Conservation (phyloP, 2,113 vertebrate genomes). For the Amblyopsis rosae region DNA sequence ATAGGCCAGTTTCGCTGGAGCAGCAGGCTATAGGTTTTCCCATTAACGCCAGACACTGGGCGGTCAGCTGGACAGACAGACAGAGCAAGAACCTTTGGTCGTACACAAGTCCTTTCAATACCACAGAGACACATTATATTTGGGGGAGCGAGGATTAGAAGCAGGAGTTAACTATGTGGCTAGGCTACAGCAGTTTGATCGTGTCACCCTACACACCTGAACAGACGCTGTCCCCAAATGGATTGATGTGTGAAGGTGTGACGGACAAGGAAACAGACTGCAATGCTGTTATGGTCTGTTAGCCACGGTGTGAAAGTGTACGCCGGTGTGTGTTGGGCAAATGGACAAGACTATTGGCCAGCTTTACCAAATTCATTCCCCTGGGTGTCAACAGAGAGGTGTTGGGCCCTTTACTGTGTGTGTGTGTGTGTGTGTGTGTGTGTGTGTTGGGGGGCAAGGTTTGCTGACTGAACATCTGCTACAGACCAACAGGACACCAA, state of each 20-base stretch:
- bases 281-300: not conserved
- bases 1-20: slow-evolving; percentile 41
- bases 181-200: not conserved
- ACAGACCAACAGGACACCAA: not conserved
- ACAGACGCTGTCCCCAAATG: slow-evolving; percentile 40
- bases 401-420: slow-evolving; percentile 36
- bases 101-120: no score
- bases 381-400: slow-evolving; percentile 57
- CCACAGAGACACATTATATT: not conserved
- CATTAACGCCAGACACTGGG: slow-evolving; percentile 17
- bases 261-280: not conserved
- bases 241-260: slow-evolving; percentile 17
- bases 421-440: slow-evolving; percentile 14
- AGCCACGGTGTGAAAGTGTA: not conserved
- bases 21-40: not conserved
- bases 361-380: slow-evolving; percentile 12
- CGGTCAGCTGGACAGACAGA: not conserved
- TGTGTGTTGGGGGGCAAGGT: not conserved
- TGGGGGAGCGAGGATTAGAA: not conserved
- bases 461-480: slow-evolving; percentile 2
- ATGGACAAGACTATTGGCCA: slow-evolving; percentile 37
- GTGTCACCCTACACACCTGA: not conserved
- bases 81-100: no score
- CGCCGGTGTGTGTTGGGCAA: slow-evolving; percentile 28
- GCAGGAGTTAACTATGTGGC: slow-evolving; percentile 11